Evolutionary conservation across 1,140 invertebrate species (phyloP).

Genomic region (Heliothis virescens): DNA sequence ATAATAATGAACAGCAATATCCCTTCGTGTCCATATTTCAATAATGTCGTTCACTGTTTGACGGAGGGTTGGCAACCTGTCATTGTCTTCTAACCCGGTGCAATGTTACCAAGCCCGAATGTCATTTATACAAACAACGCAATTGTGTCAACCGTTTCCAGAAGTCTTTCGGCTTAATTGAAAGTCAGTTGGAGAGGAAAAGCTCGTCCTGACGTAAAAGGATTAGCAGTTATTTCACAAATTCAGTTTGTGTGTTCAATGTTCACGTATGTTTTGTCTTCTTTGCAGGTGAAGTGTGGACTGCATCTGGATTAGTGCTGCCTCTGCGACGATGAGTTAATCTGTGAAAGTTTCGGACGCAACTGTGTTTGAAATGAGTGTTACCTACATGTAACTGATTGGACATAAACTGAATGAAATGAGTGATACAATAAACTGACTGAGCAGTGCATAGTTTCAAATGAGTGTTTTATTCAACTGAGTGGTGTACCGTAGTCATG

Average conservation of each 20-base stretch:
- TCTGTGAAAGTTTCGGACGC: constrained; percentile 9
- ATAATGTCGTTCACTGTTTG: constrained; percentile 13
- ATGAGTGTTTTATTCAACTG: constrained; percentile 61
- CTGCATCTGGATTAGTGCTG: neutral
- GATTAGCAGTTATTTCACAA: neutral
- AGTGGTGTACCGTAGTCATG: constrained; percentile 84
- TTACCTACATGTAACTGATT: neutral
- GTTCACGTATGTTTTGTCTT: constrained; percentile 5
- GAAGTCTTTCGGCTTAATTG: constrained; percentile 34
- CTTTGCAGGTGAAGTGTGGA: constrained; percentile 19
- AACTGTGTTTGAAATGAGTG: constrained; percentile 4
- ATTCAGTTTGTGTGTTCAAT: neutral
- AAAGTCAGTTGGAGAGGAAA: constrained; percentile 32
- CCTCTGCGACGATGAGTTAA: neutral
- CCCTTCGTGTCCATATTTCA: neutral
- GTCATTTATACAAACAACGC: constrained; percentile 16
- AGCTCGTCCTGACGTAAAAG: neutral
- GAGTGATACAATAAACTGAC: neutral
- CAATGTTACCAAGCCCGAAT: constrained; percentile 6
- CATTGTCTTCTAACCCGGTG: neutral
- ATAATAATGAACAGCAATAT: constrained; percentile 24
- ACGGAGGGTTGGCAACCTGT: neutral
- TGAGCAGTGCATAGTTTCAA: constrained; percentile 39
- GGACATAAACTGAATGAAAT: neutral
- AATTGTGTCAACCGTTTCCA: constrained; percentile 1